Evolutionary conservation across 2,113 vertebrate species (phyloP), one percentile per base, ranked within the genome.

Genomic region (Pterocles orientalis): DNA sequence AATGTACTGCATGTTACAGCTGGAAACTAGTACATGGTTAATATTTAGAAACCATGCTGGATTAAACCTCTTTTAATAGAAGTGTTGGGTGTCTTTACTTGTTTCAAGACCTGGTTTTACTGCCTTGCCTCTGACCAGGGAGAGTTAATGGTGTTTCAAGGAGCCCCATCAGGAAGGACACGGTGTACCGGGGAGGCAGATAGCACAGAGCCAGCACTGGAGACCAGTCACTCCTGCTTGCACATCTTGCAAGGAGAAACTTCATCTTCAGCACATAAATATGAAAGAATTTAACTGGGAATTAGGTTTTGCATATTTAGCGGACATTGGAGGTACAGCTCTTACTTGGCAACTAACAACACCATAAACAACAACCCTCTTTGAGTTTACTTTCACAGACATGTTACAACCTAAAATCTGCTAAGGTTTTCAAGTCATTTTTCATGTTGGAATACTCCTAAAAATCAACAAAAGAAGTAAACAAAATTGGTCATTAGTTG

Each of bases 51-150:
- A 88, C 71, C 88, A 87, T 80, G 68, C 39, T 96, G 92, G 86
- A 98, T 97, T 98, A 98, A 98, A 97, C 47, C 58, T 86, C 76
- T 83, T 94, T 90, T 94, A 92, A 72, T 57, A 78, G 36, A 92
- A 61, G 16, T 8, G 6, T 12, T 71, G 19, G 9, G 21, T 73
- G 45, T 81, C 68, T 88, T 82, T 41, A 54, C 26, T 95, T 73
- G 45, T 12, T 87, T 86, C 45, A n/a, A 94, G 24, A 60, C 4
- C 31, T 28, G 34, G 10, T 68, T 77, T 69, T 60, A 25, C 31
- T 57, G 58, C 79, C 36, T 71, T 66, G 39, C 36, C 58, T 82
- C 50, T 61, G 31, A n/a, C 50, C 41, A 72, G 68, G 6, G 4
- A n/a, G 21, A 76, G 41, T 50, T 9, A 26, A 15, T 0, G 2